Evolutionary conservation across 2,888 invertebrate genomes (phyloP), one percentile per base, ranked within the genome.

Genomic region (Troides oblongomaculatus): DNA sequence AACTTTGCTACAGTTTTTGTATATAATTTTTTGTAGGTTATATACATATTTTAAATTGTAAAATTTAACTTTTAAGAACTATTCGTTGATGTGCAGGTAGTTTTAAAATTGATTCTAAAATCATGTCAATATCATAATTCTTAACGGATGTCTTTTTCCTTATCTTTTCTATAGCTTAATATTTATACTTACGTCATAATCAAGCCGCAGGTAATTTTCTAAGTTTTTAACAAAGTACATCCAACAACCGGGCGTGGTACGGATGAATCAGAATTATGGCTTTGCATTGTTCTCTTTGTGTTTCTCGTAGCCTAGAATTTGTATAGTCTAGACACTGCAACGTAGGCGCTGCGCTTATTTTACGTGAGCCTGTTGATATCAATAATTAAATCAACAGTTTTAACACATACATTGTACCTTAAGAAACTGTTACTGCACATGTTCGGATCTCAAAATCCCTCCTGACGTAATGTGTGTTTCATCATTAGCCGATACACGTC

Each of bases 271-370:
- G 69, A 50, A 39, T 53, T 17, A 62, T 30, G 62, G 53, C 50
- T 50, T 66, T 53, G 59, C 30, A 50, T 70, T 64, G 66, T 69
- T 62, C 66, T 69, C 56, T 69, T 69, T 69, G 68, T 69, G 25
- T 58, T 58, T 68, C 36, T 62, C 57, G 62, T 17, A 46, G 58
- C 58, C 63, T 63, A 59, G 63, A 36, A 14, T 18, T 36, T 23
- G 57, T 58, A 58, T 58, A 60, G 60, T 60, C 60, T 60, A 60
- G 60, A 60, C 60, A 53, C 18, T 53, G 18, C 53, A n/a, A 53
- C 18, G 53, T 53, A 7, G 53, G 18, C 5, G 18, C n/a, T 53
- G 18, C 18, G n/a, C n/a, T 53, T n/a, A 53, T 53, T n/a, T 53
- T 53, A 53, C n/a, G 53, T n/a, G 53, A 4, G 1, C 8, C 8